These are phyloP conservation scores for Malacosoma neustria DNA, from an alignment of 2,888 invertebrate genomes.

Conservation along the genomic window DNA sequence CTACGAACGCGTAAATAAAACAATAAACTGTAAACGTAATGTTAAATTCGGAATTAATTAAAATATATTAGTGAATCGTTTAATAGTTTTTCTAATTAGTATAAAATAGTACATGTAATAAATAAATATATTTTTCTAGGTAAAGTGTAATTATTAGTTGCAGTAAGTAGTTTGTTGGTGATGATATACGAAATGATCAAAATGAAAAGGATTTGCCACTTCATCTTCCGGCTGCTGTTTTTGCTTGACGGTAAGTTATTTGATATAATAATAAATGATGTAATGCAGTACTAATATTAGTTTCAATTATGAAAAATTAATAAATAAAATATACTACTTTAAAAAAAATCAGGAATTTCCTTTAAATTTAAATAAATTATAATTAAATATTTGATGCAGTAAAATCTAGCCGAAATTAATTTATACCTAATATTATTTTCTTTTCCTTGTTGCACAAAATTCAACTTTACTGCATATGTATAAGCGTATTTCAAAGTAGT, in stretches of 20 bases:
- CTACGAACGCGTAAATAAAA: conserved; percentile 4
- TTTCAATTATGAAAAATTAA: background rate
- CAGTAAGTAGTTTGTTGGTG: conserved; percentile 18
- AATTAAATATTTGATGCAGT: too few relatives aligned
- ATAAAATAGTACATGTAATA: too few relatives aligned
- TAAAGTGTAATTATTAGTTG: conserved; percentile 11
- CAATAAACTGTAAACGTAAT: background rate
- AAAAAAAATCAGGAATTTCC: too few relatives aligned
- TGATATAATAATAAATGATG: background rate
- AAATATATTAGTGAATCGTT: background rate
- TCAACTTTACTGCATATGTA: too few relatives aligned
- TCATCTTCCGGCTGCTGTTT: conserved; percentile 55
- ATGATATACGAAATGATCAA: conserved; percentile 31
- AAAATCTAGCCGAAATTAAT: too few relatives aligned
- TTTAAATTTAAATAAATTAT: too few relatives aligned
- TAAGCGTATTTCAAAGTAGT: too few relatives aligned
- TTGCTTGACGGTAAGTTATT: conserved; percentile 51
- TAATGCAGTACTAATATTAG: background rate
- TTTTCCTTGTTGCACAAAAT: too few relatives aligned
- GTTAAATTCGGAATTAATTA: background rate
- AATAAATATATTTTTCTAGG: too few relatives aligned
- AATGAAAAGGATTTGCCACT: conserved; percentile 64
- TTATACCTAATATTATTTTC: too few relatives aligned
- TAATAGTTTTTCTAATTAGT: too few relatives aligned
- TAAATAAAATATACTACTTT: too few relatives aligned